These are phyloP conservation scores for Nymphalis c-album DNA, from an alignment of 2,888 invertebrate genomes.

Conservation along the genomic window DNA sequence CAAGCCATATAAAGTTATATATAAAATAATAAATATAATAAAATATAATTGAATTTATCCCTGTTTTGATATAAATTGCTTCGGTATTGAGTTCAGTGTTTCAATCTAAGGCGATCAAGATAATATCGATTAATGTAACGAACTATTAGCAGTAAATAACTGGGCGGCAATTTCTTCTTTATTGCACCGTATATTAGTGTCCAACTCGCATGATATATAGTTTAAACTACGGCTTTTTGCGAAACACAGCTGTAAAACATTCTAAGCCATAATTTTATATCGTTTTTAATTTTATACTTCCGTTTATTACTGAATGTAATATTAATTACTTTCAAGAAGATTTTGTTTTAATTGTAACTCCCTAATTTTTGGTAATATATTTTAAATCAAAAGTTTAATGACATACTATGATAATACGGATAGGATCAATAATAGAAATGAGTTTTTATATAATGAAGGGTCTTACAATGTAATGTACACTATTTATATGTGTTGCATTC, in stretches of 20 bases:
- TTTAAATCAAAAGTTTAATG: no score
- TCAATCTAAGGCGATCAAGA: constrained; percentile 30
- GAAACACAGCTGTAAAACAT: constrained; percentile 27
- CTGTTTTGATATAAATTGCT: constrained; percentile 34
- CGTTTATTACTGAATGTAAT: not conserved
- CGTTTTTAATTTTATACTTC: constrained; percentile 23
- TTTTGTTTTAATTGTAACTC: not conserved
- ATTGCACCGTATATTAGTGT: constrained; percentile 36
- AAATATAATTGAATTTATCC: not conserved
- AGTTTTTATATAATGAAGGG: no score
- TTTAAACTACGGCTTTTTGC: constrained; percentile 24
- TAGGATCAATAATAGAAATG: no score
- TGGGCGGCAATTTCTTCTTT: constrained; percentile 29
- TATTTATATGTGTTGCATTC: no score
- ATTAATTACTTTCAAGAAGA: not conserved
- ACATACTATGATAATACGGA: no score
- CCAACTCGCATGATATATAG: constrained; percentile 33
- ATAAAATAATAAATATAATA: no score
- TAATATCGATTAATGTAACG: constrained; percentile 32
- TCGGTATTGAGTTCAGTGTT: constrained; percentile 19
- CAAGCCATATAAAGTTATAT: no score
- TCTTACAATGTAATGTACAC: no score
- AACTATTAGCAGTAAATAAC: constrained; percentile 33
- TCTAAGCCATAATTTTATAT: constrained; percentile 20
- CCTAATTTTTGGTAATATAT: not conserved